Base-by-base conservation (phyloP, 1,140 invertebrate genomes). In the Ridgeia piscesae region DNA sequence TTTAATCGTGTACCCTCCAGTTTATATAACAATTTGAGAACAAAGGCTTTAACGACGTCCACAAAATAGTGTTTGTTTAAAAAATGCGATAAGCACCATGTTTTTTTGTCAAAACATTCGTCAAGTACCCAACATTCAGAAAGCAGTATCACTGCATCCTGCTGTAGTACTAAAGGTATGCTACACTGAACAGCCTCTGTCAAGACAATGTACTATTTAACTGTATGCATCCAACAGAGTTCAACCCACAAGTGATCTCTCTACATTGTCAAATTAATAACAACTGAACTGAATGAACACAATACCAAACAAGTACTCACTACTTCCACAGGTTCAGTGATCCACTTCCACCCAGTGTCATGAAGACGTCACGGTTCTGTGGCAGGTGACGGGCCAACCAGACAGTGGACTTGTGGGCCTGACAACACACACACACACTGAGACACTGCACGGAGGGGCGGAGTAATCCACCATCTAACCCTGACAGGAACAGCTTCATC, bases 361-460 rank as follows among this genome's bases (percentile, higher is more conserved):
- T 97, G 95, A 99, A 99, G n/a, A 99, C 95, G 95, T 99, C 98
- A 91, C 98, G 96, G 95, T 99, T 99, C 96, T 99, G 98, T 0
- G 98, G 98, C 90, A 99, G 96, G 96, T 99, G 98, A 90, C 97
- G 97, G 1, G 97, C 98, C 48, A 97, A 95, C 99, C 98, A 99
- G 88, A 99, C 97, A 0, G 98, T 98, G n/a, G 98, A 97, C 93
- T 97, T 97, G 95, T 97, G 98, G 91, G 96, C 97, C 97, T 97
- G 91, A 91, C 42, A 77, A 77, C 58, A 77, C 58, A 77, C n/a
- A 42, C 42, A 11, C 4, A 6, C 42, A 50, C 91, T 58, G 89
- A 31, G 91, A 89, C n/a, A n/a, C n/a, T n/a, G n/a, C n/a, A n/a
- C n/a, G n/a, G n/a, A n/a, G n/a, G n/a, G n/a, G n/a, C n/a, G n/a